Evolutionary conservation across 2,113 vertebrate species (phyloP).

Genomic region (Alces alces): DNA sequence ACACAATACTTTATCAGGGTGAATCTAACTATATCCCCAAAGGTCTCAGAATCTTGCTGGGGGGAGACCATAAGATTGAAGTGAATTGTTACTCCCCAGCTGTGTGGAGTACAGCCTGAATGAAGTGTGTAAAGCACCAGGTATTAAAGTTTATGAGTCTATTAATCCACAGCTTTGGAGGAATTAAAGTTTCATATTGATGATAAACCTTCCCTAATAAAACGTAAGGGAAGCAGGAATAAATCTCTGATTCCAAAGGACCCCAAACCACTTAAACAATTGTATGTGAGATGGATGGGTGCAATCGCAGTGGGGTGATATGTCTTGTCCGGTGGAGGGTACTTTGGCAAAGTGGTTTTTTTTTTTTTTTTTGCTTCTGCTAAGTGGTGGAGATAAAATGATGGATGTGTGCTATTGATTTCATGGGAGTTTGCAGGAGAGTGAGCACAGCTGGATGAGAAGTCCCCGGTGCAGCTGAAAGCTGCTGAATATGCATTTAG

Average conservation of each 20-base stretch:
- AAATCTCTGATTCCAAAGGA: slow-evolving; percentile 65
- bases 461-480: not conserved
- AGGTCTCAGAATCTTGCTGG: not conserved
- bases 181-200: slow-evolving; percentile 85
- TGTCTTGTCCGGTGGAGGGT: slow-evolving; percentile 43
- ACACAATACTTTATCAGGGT: not conserved
- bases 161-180: slow-evolving; percentile 80
- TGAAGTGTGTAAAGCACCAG: slow-evolving; percentile 67
- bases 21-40: not conserved
- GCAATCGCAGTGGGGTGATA: not conserved
- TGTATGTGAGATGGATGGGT: slow-evolving; percentile 40
- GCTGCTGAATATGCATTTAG: not conserved
- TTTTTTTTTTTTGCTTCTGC: slow-evolving; percentile 42
- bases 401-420: slow-evolving; percentile 61
- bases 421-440: slow-evolving; percentile 26
- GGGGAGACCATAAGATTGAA: not conserved
- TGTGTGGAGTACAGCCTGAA: slow-evolving; percentile 46
- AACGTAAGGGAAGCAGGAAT: slow-evolving; percentile 65
- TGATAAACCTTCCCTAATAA: slow-evolving; percentile 81
- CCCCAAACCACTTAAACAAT: slow-evolving; percentile 70
- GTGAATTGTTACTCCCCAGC: slow-evolving; percentile 2
- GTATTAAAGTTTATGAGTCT: slow-evolving; percentile 82
- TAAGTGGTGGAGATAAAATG: slow-evolving; percentile 36
- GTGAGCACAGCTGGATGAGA: not conserved
- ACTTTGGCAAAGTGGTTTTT: slow-evolving; percentile 41